These are phyloP conservation scores for Cyphotilapia sp. DNA, from an alignment of 2,113 vertebrate genomes.

Conservation along the genomic window DNA sequence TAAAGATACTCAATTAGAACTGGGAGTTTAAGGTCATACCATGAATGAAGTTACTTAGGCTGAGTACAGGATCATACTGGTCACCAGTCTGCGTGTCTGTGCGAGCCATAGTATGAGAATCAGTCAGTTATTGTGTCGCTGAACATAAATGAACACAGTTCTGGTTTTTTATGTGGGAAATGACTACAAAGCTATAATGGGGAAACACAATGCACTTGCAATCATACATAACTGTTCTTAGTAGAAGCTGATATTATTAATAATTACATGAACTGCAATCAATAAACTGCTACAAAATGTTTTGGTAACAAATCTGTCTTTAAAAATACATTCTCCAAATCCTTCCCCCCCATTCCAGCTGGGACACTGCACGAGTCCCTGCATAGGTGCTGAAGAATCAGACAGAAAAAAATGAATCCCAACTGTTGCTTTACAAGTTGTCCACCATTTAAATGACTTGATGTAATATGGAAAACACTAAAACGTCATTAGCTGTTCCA, in stretches of 20 bases:
- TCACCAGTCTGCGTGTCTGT: neutral
- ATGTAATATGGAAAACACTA: neutral
- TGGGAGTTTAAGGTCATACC: neutral
- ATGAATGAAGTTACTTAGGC: neutral
- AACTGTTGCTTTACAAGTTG: neutral
- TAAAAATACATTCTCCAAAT: constrained; percentile 24
- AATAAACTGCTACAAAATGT: constrained; percentile 23
- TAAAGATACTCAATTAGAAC: neutral
- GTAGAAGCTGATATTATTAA: constrained; percentile 8
- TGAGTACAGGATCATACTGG: neutral
- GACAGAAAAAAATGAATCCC: neutral
- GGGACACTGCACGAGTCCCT: neutral
- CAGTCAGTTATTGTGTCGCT: neutral
- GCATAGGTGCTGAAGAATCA: neutral
- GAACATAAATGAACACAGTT: neutral
- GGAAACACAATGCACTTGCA: neutral
- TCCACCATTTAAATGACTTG: neutral
- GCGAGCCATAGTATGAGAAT: neutral
- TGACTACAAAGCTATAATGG: neutral
- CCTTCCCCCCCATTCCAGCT: neutral
- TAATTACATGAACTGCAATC: constrained; percentile 20
- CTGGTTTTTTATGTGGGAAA: neutral
- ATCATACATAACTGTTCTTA: neutral
- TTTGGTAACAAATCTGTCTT: constrained; percentile 28
- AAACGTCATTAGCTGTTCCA: neutral